Evolutionary conservation across 2,888 invertebrate species (phyloP), one percentile per base, ranked within the genome.

Genomic region (Bellardia pandia): DNA sequence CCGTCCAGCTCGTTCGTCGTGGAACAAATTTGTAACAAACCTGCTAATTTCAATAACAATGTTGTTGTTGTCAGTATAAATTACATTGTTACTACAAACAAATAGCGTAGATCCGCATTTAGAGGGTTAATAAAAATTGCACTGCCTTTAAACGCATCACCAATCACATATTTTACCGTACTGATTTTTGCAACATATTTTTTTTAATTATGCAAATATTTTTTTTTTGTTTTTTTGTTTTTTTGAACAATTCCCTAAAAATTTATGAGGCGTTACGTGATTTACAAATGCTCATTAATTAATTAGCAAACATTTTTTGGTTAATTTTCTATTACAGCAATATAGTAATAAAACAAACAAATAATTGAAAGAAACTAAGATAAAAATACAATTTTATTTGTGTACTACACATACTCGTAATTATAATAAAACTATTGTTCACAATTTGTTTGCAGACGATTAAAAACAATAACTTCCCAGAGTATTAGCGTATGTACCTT

Each of bases 211-310:
- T 85, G 85, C 79, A 85, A 80, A 86, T 53, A 51, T 58, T 76
- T 80, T 72, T 16, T 30, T 16, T 30, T 56, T 33, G 23, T 72
- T 16, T 30, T 16, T 30, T 56, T 33, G 23, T 45, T 78, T 62
- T 58, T 3, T 64, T 71, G 11, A 37, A 58, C 37, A 77, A 71
- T 72, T 78, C 72, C 78, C 78, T 51, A 68, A 64, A 69, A 75
- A 56, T 76, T 79, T 78, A 83, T 79, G 83, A 83, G 53, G 79
- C 86, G 79, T 86, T 86, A 83, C 83, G 64, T 83, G 69, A 75
- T 82, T 83, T 60, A 53, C 75, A 48, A 83, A 86, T 56, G 30
- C 33, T 69, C 16, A 74, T 82, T 66, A 51, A 82, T 81, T 82
- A 78, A 68, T 74, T 78, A 79, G 62, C 11, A 45, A 53, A 79